phyloP scores from a whole-genome alignment of 2,797 vertebrate species.

The Oceanodroma leucorhoa region DNA sequence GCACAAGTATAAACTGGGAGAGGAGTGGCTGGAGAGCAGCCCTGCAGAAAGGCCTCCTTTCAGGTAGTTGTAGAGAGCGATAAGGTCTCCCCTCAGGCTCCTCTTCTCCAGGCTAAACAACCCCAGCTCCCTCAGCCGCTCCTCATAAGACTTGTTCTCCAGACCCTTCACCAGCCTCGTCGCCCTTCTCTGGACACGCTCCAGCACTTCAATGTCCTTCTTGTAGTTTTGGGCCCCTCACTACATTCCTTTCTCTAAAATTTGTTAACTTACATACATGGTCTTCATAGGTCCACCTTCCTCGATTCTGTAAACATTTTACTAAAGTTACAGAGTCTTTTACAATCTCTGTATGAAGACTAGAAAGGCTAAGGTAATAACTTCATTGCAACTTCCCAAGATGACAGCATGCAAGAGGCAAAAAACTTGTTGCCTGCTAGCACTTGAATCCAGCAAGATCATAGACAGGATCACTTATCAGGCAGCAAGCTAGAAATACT shows the following conservation, averaged over 20 bases:
- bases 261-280: background rate
- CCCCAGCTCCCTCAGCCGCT: no score
- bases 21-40: background rate
- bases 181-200: no score
- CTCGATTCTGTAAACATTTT: background rate
- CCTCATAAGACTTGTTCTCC: no score
- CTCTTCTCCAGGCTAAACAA: no score
- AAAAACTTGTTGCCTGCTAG: background rate
- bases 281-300: background rate
- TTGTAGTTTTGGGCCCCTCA: no score
- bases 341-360: background rate
- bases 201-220: no score
- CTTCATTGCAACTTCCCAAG: background rate
- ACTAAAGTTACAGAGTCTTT: background rate
- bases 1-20: background rate
- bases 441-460: background rate
- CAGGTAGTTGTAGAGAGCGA: no score
- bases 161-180: no score
- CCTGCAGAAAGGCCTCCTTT: no score
- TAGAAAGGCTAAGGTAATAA: background rate
- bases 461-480: background rate
- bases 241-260: background rate
- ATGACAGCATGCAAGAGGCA: background rate
- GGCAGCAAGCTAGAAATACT: background rate
- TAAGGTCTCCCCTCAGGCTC: no score